Evolutionary conservation across 2,888 invertebrate genomes (phyloP).

Genomic region (Dasypogon diadema): DNA sequence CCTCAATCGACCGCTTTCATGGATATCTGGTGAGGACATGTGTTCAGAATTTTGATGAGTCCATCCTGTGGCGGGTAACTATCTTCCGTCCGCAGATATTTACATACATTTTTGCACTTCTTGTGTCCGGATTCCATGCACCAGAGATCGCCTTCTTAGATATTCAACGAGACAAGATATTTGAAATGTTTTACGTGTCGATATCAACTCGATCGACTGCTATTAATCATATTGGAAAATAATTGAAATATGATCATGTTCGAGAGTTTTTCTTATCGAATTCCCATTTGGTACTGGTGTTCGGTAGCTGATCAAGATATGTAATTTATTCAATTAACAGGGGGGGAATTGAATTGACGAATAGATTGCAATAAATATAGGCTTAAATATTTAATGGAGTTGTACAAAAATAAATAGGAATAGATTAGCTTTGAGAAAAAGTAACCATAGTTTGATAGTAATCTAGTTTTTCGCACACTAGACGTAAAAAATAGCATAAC

Average conservation of each 20-base stretch:
- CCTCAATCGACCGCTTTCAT: neutral
- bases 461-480: too few relatives aligned
- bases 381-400: too few relatives aligned
- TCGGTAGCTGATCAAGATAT: conserved; percentile 46
- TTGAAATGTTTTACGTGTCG: conserved; percentile 51
- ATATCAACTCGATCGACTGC: conserved; percentile 47
- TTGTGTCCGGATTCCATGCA: conserved; percentile 18
- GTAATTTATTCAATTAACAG: conserved; percentile 40
- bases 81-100: conserved; percentile 8
- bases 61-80: conserved; percentile 9
- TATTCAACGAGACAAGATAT: conserved; percentile 46
- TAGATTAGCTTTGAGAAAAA: too few relatives aligned
- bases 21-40: conserved; percentile 45
- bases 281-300: conserved; percentile 5
- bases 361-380: too few relatives aligned
- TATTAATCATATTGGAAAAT: conserved; percentile 50
- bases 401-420: neutral
- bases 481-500: too few relatives aligned
- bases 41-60: conserved; percentile 51
- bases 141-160: conserved; percentile 26
- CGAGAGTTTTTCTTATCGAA: conserved; percentile 21
- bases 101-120: conserved; percentile 46
- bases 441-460: too few relatives aligned
- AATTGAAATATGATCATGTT: conserved; percentile 52
- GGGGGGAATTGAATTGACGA: too few relatives aligned